A percentile compares a stretch with the other conserved stretches of the same genome.
Conservation (phyloP, 2,797 vertebrate genomes). For the Sebastes glaucus region DNA sequence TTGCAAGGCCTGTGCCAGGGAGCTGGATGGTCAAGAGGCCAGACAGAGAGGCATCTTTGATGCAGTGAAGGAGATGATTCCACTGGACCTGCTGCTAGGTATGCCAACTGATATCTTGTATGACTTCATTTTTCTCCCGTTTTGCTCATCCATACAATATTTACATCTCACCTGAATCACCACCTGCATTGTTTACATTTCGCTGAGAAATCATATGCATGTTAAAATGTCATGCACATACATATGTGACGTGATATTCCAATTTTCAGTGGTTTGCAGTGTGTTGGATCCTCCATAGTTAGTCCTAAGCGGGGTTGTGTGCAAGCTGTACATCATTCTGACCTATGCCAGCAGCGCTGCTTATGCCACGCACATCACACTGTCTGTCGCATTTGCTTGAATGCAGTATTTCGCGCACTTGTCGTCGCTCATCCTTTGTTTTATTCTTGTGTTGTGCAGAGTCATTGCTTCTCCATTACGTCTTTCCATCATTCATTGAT, state of each 20-base stretch:
- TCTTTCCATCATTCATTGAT: slow-evolving; percentile 78
- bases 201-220: slow-evolving; percentile 1
- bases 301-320: background rate
- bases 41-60: slow-evolving; percentile 98
- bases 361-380: slow-evolving; percentile 13
- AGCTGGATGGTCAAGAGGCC: slow-evolving; percentile 97
- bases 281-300: background rate
- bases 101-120: slow-evolving; percentile 49
- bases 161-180: slow-evolving; percentile 15
- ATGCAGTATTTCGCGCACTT: slow-evolving; percentile 11
- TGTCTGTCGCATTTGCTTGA: slow-evolving; percentile 45
- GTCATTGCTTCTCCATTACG: slow-evolving; percentile 71
- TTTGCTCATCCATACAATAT: slow-evolving; percentile 9
- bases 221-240: background rate
- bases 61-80: slow-evolving; percentile 99
- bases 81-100: slow-evolving; percentile 97
- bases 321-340: background rate
- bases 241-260: background rate
- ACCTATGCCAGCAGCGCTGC: slow-evolving; percentile 9
- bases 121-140: background rate
- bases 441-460: slow-evolving; percentile 46
- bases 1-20: slow-evolving; percentile 97
- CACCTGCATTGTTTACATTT: slow-evolving; percentile 4
- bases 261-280: background rate
- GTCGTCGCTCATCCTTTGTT: slow-evolving; percentile 25